phyloP scores from a whole-genome alignment of 2,888 invertebrate species.

The Rhynchonema sp. region DNA sequence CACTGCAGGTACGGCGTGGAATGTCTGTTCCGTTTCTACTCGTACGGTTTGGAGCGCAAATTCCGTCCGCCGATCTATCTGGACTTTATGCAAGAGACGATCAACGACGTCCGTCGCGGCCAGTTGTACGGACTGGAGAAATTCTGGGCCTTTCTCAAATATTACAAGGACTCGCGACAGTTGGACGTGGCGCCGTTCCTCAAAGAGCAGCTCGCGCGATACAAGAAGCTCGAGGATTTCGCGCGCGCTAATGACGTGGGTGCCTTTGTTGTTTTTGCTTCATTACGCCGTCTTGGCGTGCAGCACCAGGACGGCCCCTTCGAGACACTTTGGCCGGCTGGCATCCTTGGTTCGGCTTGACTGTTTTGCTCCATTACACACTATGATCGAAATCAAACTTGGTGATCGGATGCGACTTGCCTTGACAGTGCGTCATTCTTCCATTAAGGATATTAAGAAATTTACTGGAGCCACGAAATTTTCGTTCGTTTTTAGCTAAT shows the following conservation, averaged over 20 bases:
- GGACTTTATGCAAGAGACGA: conserved; percentile 57
- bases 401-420: background rate
- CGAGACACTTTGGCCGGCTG: too few species aligned
- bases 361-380: too few species aligned
- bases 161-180: conserved; percentile 50
- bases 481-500: too few species aligned
- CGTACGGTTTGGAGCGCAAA: conserved; percentile 86
- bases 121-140: conserved; percentile 95
- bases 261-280: too few species aligned
- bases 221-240: conserved; percentile 34
- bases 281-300: too few species aligned
- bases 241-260: conserved; percentile 1
- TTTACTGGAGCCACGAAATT: too few species aligned
- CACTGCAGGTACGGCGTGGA: conserved; percentile 40
- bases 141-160: conserved; percentile 96
- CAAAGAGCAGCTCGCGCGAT: conserved; percentile 31
- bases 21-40: conserved; percentile 76
- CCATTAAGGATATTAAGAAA: too few species aligned
- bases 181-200: conserved; percentile 31
- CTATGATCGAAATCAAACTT: background rate
- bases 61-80: conserved; percentile 83
- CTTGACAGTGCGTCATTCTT: too few species aligned
- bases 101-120: conserved; percentile 36
- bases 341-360: too few species aligned
- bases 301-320: too few species aligned